Evolutionary conservation across 2,888 invertebrate genomes (phyloP).

Genomic region (Azorinus chamasolen): DNA sequence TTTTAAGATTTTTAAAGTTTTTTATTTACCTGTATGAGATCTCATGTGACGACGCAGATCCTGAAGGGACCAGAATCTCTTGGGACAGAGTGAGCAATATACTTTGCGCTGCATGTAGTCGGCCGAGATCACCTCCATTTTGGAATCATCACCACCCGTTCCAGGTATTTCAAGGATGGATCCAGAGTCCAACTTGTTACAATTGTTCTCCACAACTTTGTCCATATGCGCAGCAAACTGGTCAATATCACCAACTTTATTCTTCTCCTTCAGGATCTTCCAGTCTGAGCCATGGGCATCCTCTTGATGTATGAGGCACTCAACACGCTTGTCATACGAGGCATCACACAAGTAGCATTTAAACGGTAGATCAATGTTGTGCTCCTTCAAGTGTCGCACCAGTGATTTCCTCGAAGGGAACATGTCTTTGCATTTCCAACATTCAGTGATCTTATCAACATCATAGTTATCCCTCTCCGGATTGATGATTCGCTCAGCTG

Average conservation of each 20-base stretch:
- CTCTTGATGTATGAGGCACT: conserved; percentile 94
- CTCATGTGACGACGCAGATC: conserved; percentile 97
- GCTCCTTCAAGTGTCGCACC: conserved; percentile 84
- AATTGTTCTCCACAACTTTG: conserved; percentile 77
- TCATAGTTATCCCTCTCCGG: conserved; percentile 85
- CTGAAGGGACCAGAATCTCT: conserved; percentile 98
- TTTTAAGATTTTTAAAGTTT: no score
- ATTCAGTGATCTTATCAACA: conserved; percentile 83
- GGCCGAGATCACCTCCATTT: conserved; percentile 73
- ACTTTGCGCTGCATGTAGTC: conserved; percentile 83
- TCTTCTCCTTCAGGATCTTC: conserved; percentile 90
- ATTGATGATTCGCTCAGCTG: conserved; percentile 77
- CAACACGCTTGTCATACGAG: conserved; percentile 92
- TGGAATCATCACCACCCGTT: conserved; percentile 68
- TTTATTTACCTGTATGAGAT: conserved; percentile 89
- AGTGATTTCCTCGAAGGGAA: conserved; percentile 81
- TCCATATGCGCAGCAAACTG: conserved; percentile 82
- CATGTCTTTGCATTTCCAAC: conserved; percentile 82
- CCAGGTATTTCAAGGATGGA: conserved; percentile 71
- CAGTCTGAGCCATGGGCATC: conserved; percentile 92
- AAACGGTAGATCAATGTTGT: conserved; percentile 88
- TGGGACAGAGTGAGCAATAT: conserved; percentile 94
- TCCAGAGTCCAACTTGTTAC: conserved; percentile 72
- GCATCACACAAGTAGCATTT: conserved; percentile 97
- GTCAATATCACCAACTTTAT: conserved; percentile 79